Conservation (phyloP, 2,113 vertebrate genomes). For the Campylomormyrus tamandua region DNA sequence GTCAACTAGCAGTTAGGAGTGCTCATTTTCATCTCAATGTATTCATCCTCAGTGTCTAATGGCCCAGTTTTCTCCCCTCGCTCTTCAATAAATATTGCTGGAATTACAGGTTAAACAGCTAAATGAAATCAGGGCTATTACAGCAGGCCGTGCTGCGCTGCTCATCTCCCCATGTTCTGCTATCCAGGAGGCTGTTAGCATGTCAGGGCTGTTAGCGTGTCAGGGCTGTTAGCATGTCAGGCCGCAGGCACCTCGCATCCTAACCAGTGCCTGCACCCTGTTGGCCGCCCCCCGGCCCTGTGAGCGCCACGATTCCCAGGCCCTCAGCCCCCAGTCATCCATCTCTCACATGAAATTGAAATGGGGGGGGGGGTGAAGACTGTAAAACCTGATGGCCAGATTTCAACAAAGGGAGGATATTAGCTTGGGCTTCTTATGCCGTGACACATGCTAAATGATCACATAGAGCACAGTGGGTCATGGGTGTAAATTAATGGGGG, state of each 20-base stretch:
- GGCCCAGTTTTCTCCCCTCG: conserved; percentile 93
- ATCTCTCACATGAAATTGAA: background rate
- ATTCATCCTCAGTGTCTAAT: conserved; percentile 97
- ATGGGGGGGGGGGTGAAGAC: too few species aligned
- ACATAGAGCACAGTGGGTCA: background rate
- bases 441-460: conserved; percentile 27
- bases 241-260: conserved; percentile 38
- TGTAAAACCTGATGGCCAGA: conserved; percentile 1
- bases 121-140: conserved; percentile 99
- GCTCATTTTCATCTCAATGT: conserved; percentile 99
- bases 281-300: background rate
- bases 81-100: conserved; percentile 99
- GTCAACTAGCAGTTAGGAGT: conserved; percentile 98
- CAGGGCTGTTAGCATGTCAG: conserved; percentile 57
- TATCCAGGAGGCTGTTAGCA: conserved; percentile 71
- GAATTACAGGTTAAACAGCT: conserved; percentile 99
- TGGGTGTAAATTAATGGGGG: too few species aligned
- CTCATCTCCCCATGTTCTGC: conserved; percentile 84
- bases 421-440: background rate
- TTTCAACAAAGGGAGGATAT: conserved; percentile 10
- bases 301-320: background rate
- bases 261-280: background rate
- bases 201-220: conserved; percentile 55
- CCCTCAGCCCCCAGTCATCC: background rate
- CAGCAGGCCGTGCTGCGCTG: conserved; percentile 65